Evolutionary conservation across 2,888 invertebrate genomes (phyloP).

Genomic region (Xanthia icteritia): DNA sequence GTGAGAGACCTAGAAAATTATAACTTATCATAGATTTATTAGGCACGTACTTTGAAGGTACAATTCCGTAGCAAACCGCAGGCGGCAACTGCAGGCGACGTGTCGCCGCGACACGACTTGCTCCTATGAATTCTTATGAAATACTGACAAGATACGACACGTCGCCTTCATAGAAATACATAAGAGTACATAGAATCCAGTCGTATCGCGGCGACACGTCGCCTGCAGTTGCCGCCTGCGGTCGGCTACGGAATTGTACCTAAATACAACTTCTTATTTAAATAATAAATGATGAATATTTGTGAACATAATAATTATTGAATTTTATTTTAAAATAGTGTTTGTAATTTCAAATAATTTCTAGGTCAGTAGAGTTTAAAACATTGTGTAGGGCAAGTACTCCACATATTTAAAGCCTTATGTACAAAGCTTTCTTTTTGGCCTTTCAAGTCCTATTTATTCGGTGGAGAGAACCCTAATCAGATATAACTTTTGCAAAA

Average conservation of each 20-base stretch:
- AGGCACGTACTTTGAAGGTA: slow-evolving; percentile 19
- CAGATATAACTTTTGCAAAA: slow-evolving; percentile 69
- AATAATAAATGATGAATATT: slow-evolving; percentile 42
- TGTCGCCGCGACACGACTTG: too few relatives aligned
- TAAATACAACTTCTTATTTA: slow-evolving; percentile 35
- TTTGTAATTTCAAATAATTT: slow-evolving; percentile 53
- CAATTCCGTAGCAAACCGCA: too few relatives aligned
- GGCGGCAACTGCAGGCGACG: too few relatives aligned
- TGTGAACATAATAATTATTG: slow-evolving; percentile 48
- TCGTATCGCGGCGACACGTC: too few relatives aligned
- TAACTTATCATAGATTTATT: slow-evolving; percentile 16
- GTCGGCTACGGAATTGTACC: too few relatives aligned
- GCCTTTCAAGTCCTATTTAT: slow-evolving; percentile 84
- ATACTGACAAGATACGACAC: too few relatives aligned
- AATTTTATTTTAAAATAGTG: slow-evolving; percentile 7
- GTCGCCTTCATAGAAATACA: too few relatives aligned
- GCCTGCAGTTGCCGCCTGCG: too few relatives aligned
- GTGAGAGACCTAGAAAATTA: slow-evolving; percentile 43
- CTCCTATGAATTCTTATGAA: too few relatives aligned
- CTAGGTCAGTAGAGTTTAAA: slow-evolving; percentile 67
- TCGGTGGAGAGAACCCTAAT: slow-evolving; percentile 83
- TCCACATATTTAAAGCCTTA: slow-evolving; percentile 75
- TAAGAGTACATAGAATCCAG: too few relatives aligned
- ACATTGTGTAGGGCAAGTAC: slow-evolving; percentile 66
- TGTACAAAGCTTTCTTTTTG: slow-evolving; percentile 88